Percentiles rank a stretch among this genome's conserved stretches.
Conservation (phyloP, 92 coral and sea anemone genomes). For the Desmophyllum pertusum region DNA sequence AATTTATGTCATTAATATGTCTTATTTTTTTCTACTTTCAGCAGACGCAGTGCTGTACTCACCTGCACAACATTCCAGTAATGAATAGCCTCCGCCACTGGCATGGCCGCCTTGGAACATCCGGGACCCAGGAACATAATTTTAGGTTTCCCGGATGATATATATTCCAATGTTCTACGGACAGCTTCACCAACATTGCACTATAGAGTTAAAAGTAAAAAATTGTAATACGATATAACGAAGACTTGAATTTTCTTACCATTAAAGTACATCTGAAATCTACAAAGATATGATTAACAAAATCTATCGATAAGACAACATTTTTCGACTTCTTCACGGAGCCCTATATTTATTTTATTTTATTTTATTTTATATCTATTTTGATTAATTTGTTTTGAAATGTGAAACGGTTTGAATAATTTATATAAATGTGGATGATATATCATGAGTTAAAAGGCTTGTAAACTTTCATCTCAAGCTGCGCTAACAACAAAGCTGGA, state of each 20-base stretch:
- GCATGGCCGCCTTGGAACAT: slow-evolving; percentile 78
- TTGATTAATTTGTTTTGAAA: no score
- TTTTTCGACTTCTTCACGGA: no score
- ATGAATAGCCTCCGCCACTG: slow-evolving; percentile 76
- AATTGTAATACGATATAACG: no score
- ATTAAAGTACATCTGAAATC: no score
- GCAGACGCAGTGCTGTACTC: background rate
- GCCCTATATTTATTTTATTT: no score
- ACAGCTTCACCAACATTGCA: slow-evolving; percentile 78
- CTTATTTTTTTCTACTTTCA: background rate
- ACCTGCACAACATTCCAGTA: slow-evolving; percentile 80
- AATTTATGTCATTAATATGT: background rate
- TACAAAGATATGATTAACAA: no score
- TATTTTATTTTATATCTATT: no score
- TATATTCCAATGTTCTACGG: slow-evolving; percentile 62
- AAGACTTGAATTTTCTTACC: no score
- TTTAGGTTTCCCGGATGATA: slow-evolving; percentile 62
- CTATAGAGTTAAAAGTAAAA: slow-evolving; percentile 12
- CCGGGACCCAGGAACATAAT: slow-evolving; percentile 78
- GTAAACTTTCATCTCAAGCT: background rate
- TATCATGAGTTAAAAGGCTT: no score
- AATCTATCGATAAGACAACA: no score
- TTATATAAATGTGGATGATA: no score
- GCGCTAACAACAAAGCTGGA: background rate
- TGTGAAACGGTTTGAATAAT: no score